Evolutionary conservation across 1,140 invertebrate genomes (phyloP), one percentile per base, ranked within the genome.

Genomic region (Scaptodrosophila lebanonensis): DNA sequence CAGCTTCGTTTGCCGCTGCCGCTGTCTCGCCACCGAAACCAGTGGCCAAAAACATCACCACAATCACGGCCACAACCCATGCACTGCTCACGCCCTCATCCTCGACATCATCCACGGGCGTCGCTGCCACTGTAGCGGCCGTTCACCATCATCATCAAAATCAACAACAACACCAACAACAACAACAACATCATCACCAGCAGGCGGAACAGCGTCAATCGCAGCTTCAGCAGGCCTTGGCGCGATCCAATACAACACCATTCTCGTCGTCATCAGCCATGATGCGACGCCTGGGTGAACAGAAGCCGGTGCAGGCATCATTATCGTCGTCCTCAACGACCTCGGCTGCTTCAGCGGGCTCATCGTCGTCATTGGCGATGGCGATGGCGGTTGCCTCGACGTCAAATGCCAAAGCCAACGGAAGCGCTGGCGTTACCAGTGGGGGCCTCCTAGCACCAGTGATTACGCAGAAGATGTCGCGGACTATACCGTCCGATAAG

Each of bases 401-500:
- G 33, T 49, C 52, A 15, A 61, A 53, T 50, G 29, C 30, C 6
- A 71, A 70, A 40, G 38, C 50, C 16, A 70, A 38, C n/a, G 59
- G 20, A 2, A 32, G 30, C 42, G 27, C n/a, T n/a, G n/a, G 3
- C 6, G 17, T 13, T 29, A 13, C 18, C 11, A 38, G 4, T 17
- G 20, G 40, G 8, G 38, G 11, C 36, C 45, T 35, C 5, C 51
- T 61, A 22, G 54, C 35, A 38, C 48, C 63, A 5, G 32, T 77
- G 39, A 73, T 67, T 63, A 64, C 69, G 35, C 72, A 77, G 30
- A 77, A 77, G 58, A 66, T 63, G 57, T 60, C 61, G 42, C 58
- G 70, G 52, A 73, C 72, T 32, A 76, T 76, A 59, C 72, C 72
- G 44, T 77, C 72, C 40, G 72, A 77, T 66, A 77, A 77, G 64